Evolutionary conservation across 2,797 vertebrate species (phyloP).

Genomic region (Sebastes dallii): DNA sequence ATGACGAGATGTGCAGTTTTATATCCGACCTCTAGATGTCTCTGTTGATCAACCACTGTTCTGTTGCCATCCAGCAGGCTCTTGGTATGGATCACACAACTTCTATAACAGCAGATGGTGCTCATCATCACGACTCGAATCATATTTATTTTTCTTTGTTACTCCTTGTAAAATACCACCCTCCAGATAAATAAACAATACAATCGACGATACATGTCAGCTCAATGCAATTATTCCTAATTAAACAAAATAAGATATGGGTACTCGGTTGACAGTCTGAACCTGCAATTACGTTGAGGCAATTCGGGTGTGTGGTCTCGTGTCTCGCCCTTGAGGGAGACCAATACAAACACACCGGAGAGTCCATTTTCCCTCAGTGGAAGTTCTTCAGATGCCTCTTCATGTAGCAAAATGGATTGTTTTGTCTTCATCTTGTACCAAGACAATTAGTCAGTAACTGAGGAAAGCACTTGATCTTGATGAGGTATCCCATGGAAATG

Average conservation of each 20-base stretch:
- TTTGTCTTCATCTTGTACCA: conserved; percentile 50
- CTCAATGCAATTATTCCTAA: conserved; percentile 73
- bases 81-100: conserved; percentile 54
- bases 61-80: background rate
- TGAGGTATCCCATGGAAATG: conserved; percentile 42
- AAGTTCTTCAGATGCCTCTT: conserved; percentile 46
- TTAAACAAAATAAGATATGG: conserved; percentile 63
- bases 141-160: conserved; percentile 68
- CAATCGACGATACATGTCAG: conserved; percentile 51
- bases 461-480: conserved; percentile 51
- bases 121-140: conserved; percentile 57
- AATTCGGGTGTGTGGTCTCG: conserved; percentile 61
- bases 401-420: conserved; percentile 36
- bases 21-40: conserved; percentile 70
- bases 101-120: conserved; percentile 65
- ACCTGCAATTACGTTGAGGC: conserved; percentile 61
- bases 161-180: conserved; percentile 62
- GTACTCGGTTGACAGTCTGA: conserved; percentile 53
- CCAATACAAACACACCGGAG: conserved; percentile 31
- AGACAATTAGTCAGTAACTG: conserved; percentile 53
- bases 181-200: conserved; percentile 71
- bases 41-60: conserved; percentile 66
- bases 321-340: conserved; percentile 50
- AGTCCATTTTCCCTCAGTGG: conserved; percentile 25
- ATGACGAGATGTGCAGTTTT: conserved; percentile 10